phyloP scores from a whole-genome alignment of 2,797 vertebrate genomes.

The Girardinus metallicus region DNA sequence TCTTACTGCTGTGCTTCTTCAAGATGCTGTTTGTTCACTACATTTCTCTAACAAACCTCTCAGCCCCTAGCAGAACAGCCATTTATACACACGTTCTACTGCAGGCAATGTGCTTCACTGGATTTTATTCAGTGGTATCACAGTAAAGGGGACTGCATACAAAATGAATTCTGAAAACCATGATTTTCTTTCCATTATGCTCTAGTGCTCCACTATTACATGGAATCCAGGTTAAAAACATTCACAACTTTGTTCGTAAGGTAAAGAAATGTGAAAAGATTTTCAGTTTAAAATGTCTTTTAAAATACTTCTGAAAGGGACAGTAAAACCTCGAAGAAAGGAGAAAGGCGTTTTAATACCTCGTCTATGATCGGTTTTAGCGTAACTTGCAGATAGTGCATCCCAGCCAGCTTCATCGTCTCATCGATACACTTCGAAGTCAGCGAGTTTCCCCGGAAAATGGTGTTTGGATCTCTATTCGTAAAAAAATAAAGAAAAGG shows the following conservation, averaged over 20 bases:
- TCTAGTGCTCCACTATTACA: not conserved
- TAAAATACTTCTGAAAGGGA: not conserved
- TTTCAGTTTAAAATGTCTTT: not conserved
- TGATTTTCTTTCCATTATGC: not conserved
- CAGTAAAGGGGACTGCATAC: not conserved
- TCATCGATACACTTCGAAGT: constrained; percentile 99
- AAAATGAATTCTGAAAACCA: not conserved
- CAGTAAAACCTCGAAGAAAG: not conserved
- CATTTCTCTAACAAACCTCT: not conserved
- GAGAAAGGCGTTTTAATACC: constrained; percentile 73
- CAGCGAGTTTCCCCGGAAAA: constrained; percentile 97
- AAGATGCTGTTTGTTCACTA: not conserved
- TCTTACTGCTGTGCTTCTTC: not conserved
- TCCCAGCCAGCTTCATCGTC: constrained; percentile 98
- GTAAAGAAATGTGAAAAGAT: not conserved
- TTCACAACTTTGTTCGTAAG: not conserved
- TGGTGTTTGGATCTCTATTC: constrained; percentile 96
- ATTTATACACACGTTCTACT: not conserved
- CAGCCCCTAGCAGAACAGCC: not conserved
- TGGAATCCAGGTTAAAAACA: not conserved
- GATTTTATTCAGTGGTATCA: not conserved
- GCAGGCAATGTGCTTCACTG: not conserved
- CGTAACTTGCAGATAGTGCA: constrained; percentile 97
- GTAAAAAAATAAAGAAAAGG: not conserved
- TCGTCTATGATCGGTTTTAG: constrained; percentile 96